Percentiles rank a stretch among this genome's conserved stretches.
Conservation (phyloP, 1,140 invertebrate genomes). For the Leptinotarsa lineolata region DNA sequence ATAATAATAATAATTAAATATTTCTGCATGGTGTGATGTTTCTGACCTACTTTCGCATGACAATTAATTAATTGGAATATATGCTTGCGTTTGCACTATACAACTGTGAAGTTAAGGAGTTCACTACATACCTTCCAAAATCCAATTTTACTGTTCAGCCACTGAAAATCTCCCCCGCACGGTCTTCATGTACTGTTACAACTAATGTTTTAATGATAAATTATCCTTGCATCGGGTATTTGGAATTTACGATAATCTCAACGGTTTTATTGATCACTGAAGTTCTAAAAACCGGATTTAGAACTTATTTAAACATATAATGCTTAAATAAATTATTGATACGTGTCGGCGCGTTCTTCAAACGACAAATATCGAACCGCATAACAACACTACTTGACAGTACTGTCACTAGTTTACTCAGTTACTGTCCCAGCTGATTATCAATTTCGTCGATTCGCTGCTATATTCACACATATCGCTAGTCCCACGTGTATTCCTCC, state of each 20-base stretch:
- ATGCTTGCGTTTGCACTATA: conserved; percentile 12
- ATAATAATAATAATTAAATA: conserved; percentile 8
- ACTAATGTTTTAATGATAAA: background rate
- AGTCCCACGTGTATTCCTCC: conserved; percentile 27
- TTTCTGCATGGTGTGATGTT: conserved; percentile 21
- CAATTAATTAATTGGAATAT: background rate
- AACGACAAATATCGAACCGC: conserved; percentile 22
- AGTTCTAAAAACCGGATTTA: background rate
- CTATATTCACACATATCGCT: conserved; percentile 25
- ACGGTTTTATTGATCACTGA: background rate
- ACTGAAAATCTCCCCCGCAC: background rate
- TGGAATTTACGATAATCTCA: background rate
- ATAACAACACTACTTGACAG: background rate
- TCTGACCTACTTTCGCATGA: conserved; percentile 18
- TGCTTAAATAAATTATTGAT: conserved; percentile 2
- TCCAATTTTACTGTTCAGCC: background rate
- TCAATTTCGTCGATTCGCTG: conserved; percentile 7
- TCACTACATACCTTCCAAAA: background rate
- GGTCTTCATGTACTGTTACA: background rate
- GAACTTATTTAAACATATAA: background rate
- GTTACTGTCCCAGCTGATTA: conserved; percentile 32
- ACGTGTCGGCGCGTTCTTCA: conserved; percentile 23
- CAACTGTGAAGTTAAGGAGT: background rate
- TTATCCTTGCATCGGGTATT: background rate
- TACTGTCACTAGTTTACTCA: no score